These are phyloP conservation scores for Microcebus tavaratra DNA, from an alignment of 2,113 vertebrate genomes.

Conservation along the genomic window DNA sequence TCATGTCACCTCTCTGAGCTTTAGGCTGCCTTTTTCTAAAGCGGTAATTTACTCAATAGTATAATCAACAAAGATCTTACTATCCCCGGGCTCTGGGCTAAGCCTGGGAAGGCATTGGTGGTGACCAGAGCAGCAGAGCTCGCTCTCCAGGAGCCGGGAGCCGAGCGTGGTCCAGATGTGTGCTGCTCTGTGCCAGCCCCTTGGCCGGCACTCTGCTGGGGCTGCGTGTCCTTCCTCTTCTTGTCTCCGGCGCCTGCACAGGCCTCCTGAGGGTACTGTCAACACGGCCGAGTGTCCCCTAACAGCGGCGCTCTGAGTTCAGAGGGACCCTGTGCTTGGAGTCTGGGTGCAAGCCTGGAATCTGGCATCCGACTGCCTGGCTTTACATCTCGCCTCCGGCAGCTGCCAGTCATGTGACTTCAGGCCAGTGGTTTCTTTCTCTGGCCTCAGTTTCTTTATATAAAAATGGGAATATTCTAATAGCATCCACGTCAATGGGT, in stretches of 20 bases:
- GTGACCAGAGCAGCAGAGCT: neutral
- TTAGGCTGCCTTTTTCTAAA: neutral
- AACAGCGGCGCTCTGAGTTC: neutral
- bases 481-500: neutral
- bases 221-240: neutral
- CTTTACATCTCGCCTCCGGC: neutral
- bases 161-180: rapidly evolving
- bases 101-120: neutral
- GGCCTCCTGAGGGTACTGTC: neutral
- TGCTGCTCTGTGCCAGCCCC: neutral
- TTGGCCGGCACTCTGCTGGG: neutral
- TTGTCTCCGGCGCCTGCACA: neutral
- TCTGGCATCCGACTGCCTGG: neutral
- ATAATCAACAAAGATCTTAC: neutral
- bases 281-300: rapidly evolving
- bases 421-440: neutral
- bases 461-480: neutral
- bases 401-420: neutral
- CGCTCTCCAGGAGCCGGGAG: neutral
- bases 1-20: neutral
- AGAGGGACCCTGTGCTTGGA: neutral
- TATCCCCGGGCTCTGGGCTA: neutral
- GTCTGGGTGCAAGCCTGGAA: neutral
- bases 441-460: neutral
- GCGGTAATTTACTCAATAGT: neutral